Evolutionary conservation across 2,797 vertebrate species (phyloP).

Genomic region (Amblyraja radiata): DNA sequence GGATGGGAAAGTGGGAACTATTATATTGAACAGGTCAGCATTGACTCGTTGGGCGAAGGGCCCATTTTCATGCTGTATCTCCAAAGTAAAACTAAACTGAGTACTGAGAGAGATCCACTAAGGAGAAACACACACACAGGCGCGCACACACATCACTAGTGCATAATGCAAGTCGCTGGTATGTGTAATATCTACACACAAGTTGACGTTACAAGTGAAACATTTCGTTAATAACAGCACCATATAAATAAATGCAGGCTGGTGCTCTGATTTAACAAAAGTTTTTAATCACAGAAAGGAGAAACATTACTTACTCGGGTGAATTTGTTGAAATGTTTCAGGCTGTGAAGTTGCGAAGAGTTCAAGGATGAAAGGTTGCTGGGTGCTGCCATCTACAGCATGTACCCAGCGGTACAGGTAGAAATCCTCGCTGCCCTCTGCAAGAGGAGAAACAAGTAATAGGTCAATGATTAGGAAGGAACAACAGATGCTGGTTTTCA

Average conservation of each 20-base stretch:
- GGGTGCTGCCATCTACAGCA: constrained; percentile 71
- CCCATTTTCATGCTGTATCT: too few relatives aligned
- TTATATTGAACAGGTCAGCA: too few relatives aligned
- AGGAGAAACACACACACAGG: too few relatives aligned
- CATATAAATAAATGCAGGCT: neutral
- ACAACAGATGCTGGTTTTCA: too few relatives aligned
- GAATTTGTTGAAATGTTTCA: constrained; percentile 74
- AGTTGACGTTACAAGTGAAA: neutral
- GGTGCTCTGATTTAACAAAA: neutral
- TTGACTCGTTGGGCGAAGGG: too few relatives aligned
- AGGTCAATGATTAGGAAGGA: too few relatives aligned
- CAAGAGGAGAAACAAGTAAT: constrained; percentile 45
- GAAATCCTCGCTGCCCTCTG: constrained; percentile 72
- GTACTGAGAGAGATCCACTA: neutral
- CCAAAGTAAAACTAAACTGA: too few relatives aligned
- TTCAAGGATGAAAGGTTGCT: constrained; percentile 76
- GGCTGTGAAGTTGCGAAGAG: constrained; percentile 86
- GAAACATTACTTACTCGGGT: constrained; percentile 59
- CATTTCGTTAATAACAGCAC: too few relatives aligned
- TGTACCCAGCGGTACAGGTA: constrained; percentile 86
- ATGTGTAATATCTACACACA: neutral
- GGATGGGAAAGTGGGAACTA: too few relatives aligned
- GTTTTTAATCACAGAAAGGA: neutral
- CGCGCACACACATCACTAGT: neutral
- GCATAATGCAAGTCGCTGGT: too few relatives aligned